These are phyloP conservation scores for Syngnathus typhle DNA, from an alignment of 2,113 vertebrate species.

Conservation along the genomic window DNA sequence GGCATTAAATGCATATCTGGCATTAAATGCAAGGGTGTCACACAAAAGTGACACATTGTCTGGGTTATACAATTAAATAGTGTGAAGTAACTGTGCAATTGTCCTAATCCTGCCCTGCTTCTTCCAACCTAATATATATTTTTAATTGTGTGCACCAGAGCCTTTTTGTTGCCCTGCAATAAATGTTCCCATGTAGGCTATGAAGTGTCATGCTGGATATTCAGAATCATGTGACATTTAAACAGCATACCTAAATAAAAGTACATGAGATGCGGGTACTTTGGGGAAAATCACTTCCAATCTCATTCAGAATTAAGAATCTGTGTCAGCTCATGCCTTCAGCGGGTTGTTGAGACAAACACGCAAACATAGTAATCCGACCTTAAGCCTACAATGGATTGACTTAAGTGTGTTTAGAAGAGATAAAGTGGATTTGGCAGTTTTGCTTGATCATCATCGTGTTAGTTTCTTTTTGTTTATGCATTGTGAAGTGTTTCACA, in stretches of 20 bases:
- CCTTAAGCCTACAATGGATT: conserved; percentile 57
- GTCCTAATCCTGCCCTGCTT: too few relatives aligned
- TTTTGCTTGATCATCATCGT: conserved; percentile 25
- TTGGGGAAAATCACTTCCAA: background rate
- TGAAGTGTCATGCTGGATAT: background rate
- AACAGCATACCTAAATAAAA: background rate
- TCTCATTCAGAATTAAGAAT: conserved; percentile 28
- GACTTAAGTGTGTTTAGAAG: conserved; percentile 53
- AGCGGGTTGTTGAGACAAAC: conserved; percentile 48
- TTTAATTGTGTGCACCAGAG: background rate
- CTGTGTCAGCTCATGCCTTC: conserved; percentile 33
- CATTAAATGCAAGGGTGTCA: background rate
- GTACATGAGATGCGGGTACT: too few relatives aligned
- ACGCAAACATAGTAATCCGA: conserved; percentile 49
- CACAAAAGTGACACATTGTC: background rate
- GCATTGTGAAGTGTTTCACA: background rate
- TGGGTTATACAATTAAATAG: background rate
- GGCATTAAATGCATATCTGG: background rate
- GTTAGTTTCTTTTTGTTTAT: conserved; percentile 5
- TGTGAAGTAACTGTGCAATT: background rate
- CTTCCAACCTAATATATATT: background rate
- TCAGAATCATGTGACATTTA: background rate
- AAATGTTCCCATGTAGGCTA: background rate
- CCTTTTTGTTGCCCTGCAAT: background rate
- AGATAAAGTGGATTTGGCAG: conserved; percentile 65